Evolutionary conservation across 1,140 invertebrate species (phyloP).

Genomic region (Drosophila arizonae): DNA sequence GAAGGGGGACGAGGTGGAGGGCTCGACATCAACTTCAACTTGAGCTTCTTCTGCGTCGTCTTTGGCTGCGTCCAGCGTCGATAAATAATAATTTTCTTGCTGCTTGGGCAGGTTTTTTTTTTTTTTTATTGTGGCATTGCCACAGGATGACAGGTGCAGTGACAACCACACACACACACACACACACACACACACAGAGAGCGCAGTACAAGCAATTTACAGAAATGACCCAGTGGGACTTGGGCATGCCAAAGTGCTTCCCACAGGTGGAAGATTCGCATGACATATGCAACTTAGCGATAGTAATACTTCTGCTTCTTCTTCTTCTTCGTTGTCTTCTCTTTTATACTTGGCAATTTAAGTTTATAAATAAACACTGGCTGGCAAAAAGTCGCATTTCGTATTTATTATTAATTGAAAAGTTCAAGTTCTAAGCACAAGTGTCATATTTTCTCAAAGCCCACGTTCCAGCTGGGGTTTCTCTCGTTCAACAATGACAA

Average conservation of each 20-base stretch:
- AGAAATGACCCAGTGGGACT: conserved; percentile 29
- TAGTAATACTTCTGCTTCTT: neutral
- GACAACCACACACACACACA: conserved; percentile 62
- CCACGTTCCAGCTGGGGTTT: conserved; percentile 29
- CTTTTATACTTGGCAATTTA: neutral
- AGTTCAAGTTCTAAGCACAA: neutral
- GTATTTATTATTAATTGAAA: conserved; percentile 10
- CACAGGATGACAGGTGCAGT: conserved; percentile 77
- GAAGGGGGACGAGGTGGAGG: neutral
- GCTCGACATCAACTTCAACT: conserved; percentile 37
- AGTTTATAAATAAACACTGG: neutral
- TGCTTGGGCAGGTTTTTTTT: conserved; percentile 41
- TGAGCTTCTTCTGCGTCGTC: conserved; percentile 13
- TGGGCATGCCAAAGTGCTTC: conserved; percentile 11
- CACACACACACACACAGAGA: conserved; percentile 33
- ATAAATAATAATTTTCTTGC: conserved; percentile 76
- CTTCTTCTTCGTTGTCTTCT: neutral
- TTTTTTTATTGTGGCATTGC: conserved; percentile 47
- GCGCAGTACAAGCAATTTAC: conserved; percentile 12
- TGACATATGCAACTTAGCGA: conserved; percentile 12
- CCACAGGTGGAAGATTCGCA: neutral
- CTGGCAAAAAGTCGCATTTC: neutral
- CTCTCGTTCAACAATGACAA: conserved; percentile 1
- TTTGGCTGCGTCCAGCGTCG: conserved; percentile 40
- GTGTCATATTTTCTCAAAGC: neutral